Base-by-base conservation (phyloP, 2,888 invertebrate species). In the Drosophila phalerata region DNA sequence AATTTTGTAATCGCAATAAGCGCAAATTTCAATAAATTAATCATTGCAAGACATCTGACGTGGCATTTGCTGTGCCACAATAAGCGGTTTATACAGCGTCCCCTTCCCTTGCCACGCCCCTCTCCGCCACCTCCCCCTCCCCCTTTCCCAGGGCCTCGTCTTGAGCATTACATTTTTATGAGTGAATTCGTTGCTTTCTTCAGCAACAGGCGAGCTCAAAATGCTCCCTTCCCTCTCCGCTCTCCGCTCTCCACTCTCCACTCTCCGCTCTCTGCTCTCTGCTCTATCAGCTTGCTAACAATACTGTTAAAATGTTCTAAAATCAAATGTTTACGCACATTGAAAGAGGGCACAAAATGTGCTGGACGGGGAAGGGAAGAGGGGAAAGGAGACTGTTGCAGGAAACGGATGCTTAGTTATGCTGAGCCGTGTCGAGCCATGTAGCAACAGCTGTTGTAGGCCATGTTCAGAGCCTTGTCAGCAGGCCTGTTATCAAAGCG, bases 1-100 rank as follows among this genome's bases (percentile, higher is more conserved):
- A 86, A 83, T 83, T 80, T 70, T 56, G 49, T 69, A 82, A 83
- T 74, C 78, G 88, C 84, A 84, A 84, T 88, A 86, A 84, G 84
- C 88, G 73, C 68, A 86, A 86, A 83, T 84, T 88, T 88, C 78
- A 84, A 84, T 84, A 84, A 84, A 84, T 84, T 84, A 84, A 88
- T 84, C 88, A 84, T 84, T 75, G 68, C 65, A 69, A 67, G 81
- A 82, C 61, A 52, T 79, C 79, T 38, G 62, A 70, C 69, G 38
- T 61, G 45, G 56, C 52, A 52, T 19, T 61, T 53, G 30, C 1
- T 3, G 56, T 22, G 64, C n/a, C 63, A 58, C 61, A 68, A 70
- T 77, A 72, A 80, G 77, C 72, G 84, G 77, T 71, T 79, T 85
- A 76, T 66, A 40, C 28, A 38, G 28, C 53, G n/a, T 43, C 30